Percentiles rank a stretch among this genome's conserved stretches.
Evolutionary conservation across 2,888 invertebrate genomes (phyloP).

Genomic region (Isoperla grammatica): DNA sequence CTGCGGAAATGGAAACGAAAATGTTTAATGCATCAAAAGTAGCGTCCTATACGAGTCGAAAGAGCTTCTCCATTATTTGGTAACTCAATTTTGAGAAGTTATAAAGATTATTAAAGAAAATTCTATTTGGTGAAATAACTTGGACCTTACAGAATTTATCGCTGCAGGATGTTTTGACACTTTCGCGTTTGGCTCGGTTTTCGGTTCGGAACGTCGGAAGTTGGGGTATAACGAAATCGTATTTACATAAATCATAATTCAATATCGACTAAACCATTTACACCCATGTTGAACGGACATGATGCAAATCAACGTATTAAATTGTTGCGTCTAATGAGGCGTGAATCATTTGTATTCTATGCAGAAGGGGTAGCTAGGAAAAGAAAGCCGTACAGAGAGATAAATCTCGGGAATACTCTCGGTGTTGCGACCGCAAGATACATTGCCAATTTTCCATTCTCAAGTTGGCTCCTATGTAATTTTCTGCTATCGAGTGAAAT

Average conservation of each 20-base stretch:
- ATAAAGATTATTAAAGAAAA: too few relatives aligned
- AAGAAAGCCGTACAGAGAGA: not conserved
- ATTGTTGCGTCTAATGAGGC: constrained; percentile 10
- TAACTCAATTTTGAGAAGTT: too few relatives aligned
- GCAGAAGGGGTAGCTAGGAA: not conserved
- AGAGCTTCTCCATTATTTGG: too few relatives aligned
- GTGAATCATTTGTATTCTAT: not conserved
- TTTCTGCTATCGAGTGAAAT: constrained; percentile 12
- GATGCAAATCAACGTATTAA: not conserved
- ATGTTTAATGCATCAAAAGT: too few relatives aligned
- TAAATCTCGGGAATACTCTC: constrained; percentile 12
- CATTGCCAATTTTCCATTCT: constrained; percentile 15
- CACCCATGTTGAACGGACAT: not conserved
- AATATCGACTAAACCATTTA: not conserved
- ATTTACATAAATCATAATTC: constrained; percentile 15
- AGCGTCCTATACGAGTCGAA: too few relatives aligned
- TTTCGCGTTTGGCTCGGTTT: constrained; percentile 11
- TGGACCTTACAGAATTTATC: not conserved
- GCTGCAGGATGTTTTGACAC: constrained; percentile 13
- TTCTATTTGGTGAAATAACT: too few relatives aligned
- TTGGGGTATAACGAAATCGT: not conserved
- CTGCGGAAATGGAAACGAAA: too few relatives aligned
- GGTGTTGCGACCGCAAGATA: constrained; percentile 1
- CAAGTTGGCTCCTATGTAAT: constrained; percentile 10
- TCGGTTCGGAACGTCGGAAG: not conserved